phyloP scores from a whole-genome alignment of 92 coral and sea anemone genomes.

The Palythoa grandiflora region DNA sequence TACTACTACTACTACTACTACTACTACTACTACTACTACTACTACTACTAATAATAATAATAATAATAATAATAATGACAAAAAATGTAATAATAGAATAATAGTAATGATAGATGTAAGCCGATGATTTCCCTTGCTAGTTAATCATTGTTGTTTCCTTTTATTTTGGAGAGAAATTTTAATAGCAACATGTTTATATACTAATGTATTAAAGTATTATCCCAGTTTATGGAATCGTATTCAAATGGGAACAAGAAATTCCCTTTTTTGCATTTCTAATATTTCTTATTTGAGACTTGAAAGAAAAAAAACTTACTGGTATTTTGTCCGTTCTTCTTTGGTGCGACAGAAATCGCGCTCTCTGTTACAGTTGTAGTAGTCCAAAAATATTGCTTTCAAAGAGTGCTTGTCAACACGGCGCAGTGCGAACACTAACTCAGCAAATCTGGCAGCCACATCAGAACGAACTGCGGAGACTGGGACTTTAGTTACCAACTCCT shows the following conservation, averaged over 20 bases:
- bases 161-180: no score
- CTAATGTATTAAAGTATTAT: no score
- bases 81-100: neutral
- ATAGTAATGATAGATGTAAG: neutral
- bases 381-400: slow-evolving; percentile 50
- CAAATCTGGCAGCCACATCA: slow-evolving; percentile 54
- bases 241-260: no score
- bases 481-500: slow-evolving; percentile 54
- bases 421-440: slow-evolving; percentile 64
- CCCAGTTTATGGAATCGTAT: no score
- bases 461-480: slow-evolving; percentile 64
- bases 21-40: no score
- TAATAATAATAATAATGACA: neutral
- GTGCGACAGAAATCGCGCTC: slow-evolving; percentile 31
- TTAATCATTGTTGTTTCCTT: no score
- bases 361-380: slow-evolving; percentile 55
- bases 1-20: no score
- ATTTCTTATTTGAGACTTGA: neutral
- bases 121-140: no score
- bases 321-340: slow-evolving; percentile 50
- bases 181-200: no score
- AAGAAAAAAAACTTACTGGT: slow-evolving; percentile 54
- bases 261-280: neutral
- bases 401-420: slow-evolving; percentile 51
- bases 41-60: no score